A percentile compares a stretch with the other conserved stretches of the same genome.
Conservation (phyloP, 2,888 invertebrate genomes). For the Periphyllus acericola region DNA sequence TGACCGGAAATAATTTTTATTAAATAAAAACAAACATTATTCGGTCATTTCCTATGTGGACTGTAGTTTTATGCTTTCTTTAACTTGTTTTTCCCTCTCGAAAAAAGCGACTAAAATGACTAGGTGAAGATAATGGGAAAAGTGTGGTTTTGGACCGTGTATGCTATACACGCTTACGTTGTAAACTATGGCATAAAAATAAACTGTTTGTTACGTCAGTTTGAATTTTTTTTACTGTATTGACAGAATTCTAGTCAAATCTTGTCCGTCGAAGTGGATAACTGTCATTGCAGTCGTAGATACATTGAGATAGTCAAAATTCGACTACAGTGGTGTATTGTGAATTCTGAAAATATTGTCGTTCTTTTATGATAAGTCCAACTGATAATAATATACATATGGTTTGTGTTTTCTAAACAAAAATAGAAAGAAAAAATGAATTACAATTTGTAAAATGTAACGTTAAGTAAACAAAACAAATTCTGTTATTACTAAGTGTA, state of each 20-base stretch:
- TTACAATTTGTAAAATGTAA: not conserved
- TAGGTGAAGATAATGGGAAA: not conserved
- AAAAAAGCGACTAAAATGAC: not conserved
- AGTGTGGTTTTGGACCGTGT: not conserved
- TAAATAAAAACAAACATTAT: slow-evolving; percentile 27
- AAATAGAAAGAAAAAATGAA: too few relatives aligned
- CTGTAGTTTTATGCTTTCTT: not conserved
- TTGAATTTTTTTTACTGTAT: slow-evolving; percentile 6
- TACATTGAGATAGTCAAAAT: not conserved
- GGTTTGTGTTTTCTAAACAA: too few relatives aligned
- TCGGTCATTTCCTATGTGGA: not conserved
- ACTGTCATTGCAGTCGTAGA: not conserved
- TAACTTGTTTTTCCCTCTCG: not conserved
- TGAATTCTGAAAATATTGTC: not conserved
- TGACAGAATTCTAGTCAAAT: slow-evolving; percentile 27
- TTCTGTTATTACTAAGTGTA: slow-evolving; percentile 16
- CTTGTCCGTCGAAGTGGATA: slow-evolving; percentile 15
- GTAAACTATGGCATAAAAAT: not conserved
- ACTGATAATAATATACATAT: not conserved
- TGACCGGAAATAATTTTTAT: slow-evolving; percentile 21
- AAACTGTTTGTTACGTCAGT: slow-evolving; percentile 1
- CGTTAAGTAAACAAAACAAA: too few relatives aligned
- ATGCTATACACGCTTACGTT: not conserved
- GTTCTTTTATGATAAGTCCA: not conserved
- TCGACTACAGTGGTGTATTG: not conserved